Conservation (phyloP, 2,113 vertebrate genomes). For the Tachysurus vachellii region DNA sequence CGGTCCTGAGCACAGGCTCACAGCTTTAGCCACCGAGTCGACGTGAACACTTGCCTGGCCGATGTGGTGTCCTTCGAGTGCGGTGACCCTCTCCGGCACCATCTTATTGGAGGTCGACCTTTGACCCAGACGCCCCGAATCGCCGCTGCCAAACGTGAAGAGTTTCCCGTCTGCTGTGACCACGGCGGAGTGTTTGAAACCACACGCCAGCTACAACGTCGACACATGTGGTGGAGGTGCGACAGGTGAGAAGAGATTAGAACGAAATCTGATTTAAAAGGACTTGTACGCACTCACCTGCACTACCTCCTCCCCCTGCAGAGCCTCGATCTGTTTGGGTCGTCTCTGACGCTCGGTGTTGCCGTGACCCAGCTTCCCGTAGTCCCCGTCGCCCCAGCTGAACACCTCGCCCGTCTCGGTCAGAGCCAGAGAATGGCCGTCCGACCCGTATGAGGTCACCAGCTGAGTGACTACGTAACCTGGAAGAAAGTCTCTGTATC, state of each 20-base stretch:
- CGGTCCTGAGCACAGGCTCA: not conserved
- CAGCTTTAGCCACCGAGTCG: too few relatives aligned
- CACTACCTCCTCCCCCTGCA: constrained; percentile 78
- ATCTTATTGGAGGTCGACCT: constrained; percentile 80
- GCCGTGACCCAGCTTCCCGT: constrained; percentile 80
- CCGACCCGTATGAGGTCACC: constrained; percentile 78
- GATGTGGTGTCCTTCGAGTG: constrained; percentile 74
- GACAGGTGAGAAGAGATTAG: not conserved
- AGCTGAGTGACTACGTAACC: constrained; percentile 79
- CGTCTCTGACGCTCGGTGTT: constrained; percentile 79
- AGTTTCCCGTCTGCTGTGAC: constrained; percentile 79
- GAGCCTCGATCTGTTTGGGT: constrained; percentile 78
- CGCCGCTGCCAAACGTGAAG: constrained; percentile 79
- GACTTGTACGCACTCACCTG: constrained; percentile 62
- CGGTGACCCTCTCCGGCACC: constrained; percentile 76
- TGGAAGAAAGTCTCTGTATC: constrained; percentile 34
- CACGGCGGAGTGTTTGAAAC: constrained; percentile 78
- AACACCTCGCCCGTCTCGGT: constrained; percentile 81
- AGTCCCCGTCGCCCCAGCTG: constrained; percentile 83
- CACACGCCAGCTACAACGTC: constrained; percentile 70
- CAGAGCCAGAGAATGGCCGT: constrained; percentile 79
- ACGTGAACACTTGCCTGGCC: constrained; percentile 62
- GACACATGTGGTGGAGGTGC: not conserved
- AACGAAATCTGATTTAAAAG: not conserved
- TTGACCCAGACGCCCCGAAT: constrained; percentile 78